A percentile compares a stretch with the other conserved stretches of the same genome.
phyloP scores from a whole-genome alignment of 53 echinoderm and acorn worm species.

The Temnopleurus reevesii region DNA sequence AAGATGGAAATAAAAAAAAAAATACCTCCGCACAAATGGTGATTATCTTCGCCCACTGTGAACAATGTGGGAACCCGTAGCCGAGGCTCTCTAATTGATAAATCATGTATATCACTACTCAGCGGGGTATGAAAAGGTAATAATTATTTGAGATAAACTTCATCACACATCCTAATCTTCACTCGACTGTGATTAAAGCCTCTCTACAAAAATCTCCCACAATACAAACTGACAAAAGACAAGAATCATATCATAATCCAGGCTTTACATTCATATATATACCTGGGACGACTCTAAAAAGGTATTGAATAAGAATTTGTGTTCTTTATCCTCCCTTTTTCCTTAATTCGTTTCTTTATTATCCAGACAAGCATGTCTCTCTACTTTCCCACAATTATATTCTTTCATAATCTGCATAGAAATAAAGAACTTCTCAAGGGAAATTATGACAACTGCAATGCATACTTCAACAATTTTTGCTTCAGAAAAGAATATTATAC shows the following conservation, averaged over 20 bases:
- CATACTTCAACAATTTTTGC: conserved; percentile 28
- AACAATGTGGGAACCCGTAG: conserved; percentile 8
- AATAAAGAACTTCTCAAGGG: not conserved
- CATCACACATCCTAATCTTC: conserved; percentile 42
- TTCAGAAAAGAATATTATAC: conserved; percentile 7
- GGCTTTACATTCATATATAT: not conserved
- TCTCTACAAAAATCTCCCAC: conserved; percentile 7
- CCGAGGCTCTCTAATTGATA: conserved; percentile 39
- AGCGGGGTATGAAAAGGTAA: conserved; percentile 42
- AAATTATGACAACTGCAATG: conserved; percentile 45
- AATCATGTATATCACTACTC: conserved; percentile 28
- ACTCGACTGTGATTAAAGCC: conserved; percentile 38
- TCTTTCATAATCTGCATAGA: not conserved
- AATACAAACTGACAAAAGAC: not conserved
- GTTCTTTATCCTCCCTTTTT: not conserved
- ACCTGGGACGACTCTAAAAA: not conserved
- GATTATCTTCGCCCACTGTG: conserved; percentile 18
- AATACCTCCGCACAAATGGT: not conserved
- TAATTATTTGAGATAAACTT: conserved; percentile 41
- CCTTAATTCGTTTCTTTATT: conserved; percentile 37
- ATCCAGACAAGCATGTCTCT: conserved; percentile 36
- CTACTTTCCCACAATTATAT: conserved; percentile 29
- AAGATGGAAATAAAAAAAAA: not conserved
- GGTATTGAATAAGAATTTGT: conserved; percentile 8
- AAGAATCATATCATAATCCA: conserved; percentile 5